Conservation (phyloP, 53 echinoderm and acorn worm species). For the Holothuria leucospilota region DNA sequence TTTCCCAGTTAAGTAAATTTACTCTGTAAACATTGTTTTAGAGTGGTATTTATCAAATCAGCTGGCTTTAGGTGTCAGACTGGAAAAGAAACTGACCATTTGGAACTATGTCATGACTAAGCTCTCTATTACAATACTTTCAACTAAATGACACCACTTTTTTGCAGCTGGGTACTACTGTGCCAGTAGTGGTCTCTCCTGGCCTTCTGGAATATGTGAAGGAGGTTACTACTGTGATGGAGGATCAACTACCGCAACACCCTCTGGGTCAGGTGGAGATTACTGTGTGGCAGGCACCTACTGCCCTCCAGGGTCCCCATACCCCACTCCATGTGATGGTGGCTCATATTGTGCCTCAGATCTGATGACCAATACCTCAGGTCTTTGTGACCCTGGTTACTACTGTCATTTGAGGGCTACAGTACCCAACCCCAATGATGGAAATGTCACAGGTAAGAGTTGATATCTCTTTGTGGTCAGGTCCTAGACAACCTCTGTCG, state of each 20-base stretch:
- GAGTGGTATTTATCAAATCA: too few relatives aligned
- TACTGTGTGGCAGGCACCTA: conserved; percentile 85
- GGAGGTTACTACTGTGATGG: conserved; percentile 95
- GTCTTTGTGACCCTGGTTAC: conserved; percentile 83
- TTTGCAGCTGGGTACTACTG: conserved; percentile 87
- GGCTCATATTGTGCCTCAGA: conserved; percentile 86
- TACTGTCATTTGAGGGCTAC: conserved; percentile 81
- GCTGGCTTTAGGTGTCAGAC: too few relatives aligned
- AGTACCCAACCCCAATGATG: conserved; percentile 87
- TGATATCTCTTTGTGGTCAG: not conserved
- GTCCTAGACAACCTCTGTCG: too few relatives aligned
- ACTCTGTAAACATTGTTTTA: too few relatives aligned
- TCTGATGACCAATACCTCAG: conserved; percentile 78
- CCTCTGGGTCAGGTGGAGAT: conserved; percentile 78
- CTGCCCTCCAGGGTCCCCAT: conserved; percentile 87
- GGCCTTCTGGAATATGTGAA: conserved; percentile 81
- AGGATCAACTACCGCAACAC: conserved; percentile 74
- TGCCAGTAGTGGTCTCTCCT: conserved; percentile 81
- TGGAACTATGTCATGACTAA: too few relatives aligned
- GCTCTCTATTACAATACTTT: too few relatives aligned
- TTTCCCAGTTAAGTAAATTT: too few relatives aligned
- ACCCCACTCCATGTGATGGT: conserved; percentile 86
- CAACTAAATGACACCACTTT: not conserved
- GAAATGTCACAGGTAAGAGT: conserved; percentile 79
- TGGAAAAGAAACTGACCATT: too few relatives aligned